A percentile compares a stretch with the other conserved stretches of the same genome.
Conservation (phyloP, 2,797 vertebrate species). For the Jordanella pulchra region DNA sequence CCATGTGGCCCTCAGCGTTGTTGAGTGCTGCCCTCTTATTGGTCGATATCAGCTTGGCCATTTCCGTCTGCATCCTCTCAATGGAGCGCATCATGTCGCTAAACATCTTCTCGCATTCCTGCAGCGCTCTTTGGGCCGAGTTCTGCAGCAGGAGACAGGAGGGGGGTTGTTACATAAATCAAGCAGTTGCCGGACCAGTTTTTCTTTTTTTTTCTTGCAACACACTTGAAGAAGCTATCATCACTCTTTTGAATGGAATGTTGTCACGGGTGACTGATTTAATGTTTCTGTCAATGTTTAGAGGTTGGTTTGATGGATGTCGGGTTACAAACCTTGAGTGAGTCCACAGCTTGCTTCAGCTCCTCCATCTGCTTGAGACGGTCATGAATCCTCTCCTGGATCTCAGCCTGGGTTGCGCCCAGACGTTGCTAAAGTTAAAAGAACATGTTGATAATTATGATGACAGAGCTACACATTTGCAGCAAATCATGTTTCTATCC, state of each 20-base stretch:
- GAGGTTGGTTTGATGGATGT: conserved; percentile 42
- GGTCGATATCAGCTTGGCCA: conserved; percentile 81
- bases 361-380: conserved; percentile 85
- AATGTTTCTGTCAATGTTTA: conserved; percentile 10
- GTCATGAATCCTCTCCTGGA: conserved; percentile 85
- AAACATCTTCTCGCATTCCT: conserved; percentile 85
- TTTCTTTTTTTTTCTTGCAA: conserved; percentile 2
- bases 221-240: conserved; percentile 28
- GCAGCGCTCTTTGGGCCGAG: conserved; percentile 80
- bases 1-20: conserved; percentile 82
- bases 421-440: conserved; percentile 74
- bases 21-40: conserved; percentile 81
- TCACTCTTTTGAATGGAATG: conserved; percentile 49
- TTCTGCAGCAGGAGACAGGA: conserved; percentile 57
- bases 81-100: conserved; percentile 83
- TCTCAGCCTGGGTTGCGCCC: conserved; percentile 84
- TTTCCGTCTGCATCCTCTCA: conserved; percentile 85
- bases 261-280: conserved; percentile 15
- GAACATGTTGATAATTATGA: not conserved
- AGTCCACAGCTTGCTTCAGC: conserved; percentile 82
- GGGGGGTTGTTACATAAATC: conserved; percentile 25
- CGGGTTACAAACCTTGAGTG: conserved; percentile 76
- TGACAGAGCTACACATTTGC: not conserved
- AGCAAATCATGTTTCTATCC: not conserved
- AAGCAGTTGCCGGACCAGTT: conserved; percentile 36